Evolutionary conservation across 92 coral and sea anemone genomes (phyloP), one percentile per base, ranked within the genome.

Genomic region (Porites divaricata): DNA sequence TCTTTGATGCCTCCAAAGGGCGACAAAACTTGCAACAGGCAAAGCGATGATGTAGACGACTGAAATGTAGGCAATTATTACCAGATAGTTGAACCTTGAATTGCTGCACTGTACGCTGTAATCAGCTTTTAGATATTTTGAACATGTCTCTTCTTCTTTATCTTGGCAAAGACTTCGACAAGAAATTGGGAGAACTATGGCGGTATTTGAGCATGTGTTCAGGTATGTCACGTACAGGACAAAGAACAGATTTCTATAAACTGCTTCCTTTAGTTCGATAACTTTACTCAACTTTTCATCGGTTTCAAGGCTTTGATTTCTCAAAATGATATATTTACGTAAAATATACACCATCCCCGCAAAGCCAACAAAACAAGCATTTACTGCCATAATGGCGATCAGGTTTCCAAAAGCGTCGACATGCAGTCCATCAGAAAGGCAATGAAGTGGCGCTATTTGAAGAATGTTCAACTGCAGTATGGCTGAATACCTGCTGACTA

Each of bases 91-190:
- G 61, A 56, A 56, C 61, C 16, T 56, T 56, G 16, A 56, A 56
- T 9, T 10, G 1, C 61, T 56, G 1, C 61, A 9, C 61, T 26
- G 61, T 56, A 10, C 16, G 61, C 61, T 56, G 61, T 56, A 4
- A 4, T 15, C 61, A 1, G 61, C 61, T 56, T 15, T 56, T 56
- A 10, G 61, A 63, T n/a, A 14, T 63, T 19, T 21, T 7, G 45
- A 35, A 67, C 13, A 67, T 2, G 14, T 13, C 71, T 67, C 15
- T 48, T 67, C 15, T 21, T 67, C 72, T 25, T 63, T 21, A 1
- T 63, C 67, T 63, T n/a, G 67, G 67, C 67, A 63, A 63, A 63
- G 28, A 23, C 13, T 67, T 28, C 72, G 49, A 17, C 72, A 67
- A 67, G 14, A 5, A 67, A 67, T 25, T 21, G 72, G 72, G 1